phyloP scores from a whole-genome alignment of 2,797 vertebrate genomes.

The Gallinago stenura region DNA sequence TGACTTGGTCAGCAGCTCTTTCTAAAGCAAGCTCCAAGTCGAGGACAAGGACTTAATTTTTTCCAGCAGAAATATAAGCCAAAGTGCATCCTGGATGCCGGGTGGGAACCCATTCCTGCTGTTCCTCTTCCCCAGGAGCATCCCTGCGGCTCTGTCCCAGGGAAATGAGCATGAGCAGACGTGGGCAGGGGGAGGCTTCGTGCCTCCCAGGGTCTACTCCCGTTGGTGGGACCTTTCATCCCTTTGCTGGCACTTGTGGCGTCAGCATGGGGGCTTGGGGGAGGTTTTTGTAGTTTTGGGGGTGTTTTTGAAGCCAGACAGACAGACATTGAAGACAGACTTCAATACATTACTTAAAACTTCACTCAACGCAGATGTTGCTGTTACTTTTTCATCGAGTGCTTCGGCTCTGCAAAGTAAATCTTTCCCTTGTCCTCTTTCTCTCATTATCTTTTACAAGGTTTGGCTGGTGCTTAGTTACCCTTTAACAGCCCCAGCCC shows the following conservation, averaged over 20 bases:
- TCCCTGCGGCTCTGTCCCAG: not conserved
- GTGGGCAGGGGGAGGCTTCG: rapidly evolving
- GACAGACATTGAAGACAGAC: too few species aligned
- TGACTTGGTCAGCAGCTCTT: constrained; percentile 23
- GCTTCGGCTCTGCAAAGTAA: not conserved
- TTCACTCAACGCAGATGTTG: rapidly evolving
- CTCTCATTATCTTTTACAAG: not conserved
- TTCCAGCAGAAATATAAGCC: not conserved
- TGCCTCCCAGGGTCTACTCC: not conserved
- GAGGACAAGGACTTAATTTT: not conserved
- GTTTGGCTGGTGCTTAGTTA: constrained; percentile 19
- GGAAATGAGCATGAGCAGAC: not conserved
- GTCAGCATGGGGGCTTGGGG: not conserved
- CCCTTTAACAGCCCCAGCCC: constrained; percentile 60
- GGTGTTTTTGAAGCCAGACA: not conserved
- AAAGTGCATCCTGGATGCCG: not conserved
- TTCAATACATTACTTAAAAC: not conserved
- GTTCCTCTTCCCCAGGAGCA: not conserved
- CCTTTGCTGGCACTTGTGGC: not conserved
- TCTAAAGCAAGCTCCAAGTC: not conserved
- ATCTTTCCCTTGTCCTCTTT: not conserved
- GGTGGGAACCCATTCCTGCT: not conserved
- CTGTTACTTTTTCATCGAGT: not conserved
- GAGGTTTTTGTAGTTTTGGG: not conserved
- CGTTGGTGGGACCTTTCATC: not conserved